Percentiles rank a stretch among this genome's conserved stretches.
Evolutionary conservation across 2,113 vertebrate species (phyloP).

Genomic region (Mola mola): DNA sequence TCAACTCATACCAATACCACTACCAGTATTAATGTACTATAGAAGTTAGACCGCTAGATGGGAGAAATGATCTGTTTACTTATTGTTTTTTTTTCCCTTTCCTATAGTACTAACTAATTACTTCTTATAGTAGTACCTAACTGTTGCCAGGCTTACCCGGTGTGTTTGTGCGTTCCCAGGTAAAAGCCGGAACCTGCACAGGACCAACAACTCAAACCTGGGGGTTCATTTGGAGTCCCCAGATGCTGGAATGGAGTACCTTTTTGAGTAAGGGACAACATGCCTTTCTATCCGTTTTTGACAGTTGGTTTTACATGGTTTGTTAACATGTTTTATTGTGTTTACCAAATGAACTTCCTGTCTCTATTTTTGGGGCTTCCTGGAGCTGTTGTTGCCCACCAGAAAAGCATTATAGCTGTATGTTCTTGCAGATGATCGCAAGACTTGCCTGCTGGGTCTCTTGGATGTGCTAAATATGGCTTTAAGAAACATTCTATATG

Average conservation of each 20-base stretch:
- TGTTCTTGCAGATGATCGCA: conserved; percentile 6
- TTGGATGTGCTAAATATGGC: conserved; percentile 4
- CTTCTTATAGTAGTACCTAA: too few species aligned
- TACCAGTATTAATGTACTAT: too few species aligned
- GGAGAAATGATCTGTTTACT: too few species aligned
- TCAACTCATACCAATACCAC: too few species aligned
- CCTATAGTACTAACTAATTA: too few species aligned
- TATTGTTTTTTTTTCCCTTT: too few species aligned
- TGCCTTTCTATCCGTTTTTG: conserved; percentile 24
- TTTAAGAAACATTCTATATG: conserved; percentile 1
- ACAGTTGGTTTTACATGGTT: conserved; percentile 18
- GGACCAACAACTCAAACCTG: conserved; percentile 33
- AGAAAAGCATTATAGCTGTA: conserved; percentile 7
- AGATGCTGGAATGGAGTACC: conserved; percentile 76
- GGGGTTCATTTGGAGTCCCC: conserved; percentile 42
- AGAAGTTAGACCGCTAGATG: too few species aligned
- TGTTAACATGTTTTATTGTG: conserved; percentile 55
- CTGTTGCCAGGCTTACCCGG: too few species aligned
- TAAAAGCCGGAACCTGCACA: conserved; percentile 18
- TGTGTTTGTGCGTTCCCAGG: conserved; percentile 54
- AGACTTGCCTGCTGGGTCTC: background rate
- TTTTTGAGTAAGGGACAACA: conserved; percentile 69
- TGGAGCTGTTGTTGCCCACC: conserved; percentile 64
- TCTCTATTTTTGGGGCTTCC: conserved; percentile 70
- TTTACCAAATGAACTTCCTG: conserved; percentile 66